phyloP scores from a whole-genome alignment of 2,888 invertebrate genomes.

The Tenthredo livida region DNA sequence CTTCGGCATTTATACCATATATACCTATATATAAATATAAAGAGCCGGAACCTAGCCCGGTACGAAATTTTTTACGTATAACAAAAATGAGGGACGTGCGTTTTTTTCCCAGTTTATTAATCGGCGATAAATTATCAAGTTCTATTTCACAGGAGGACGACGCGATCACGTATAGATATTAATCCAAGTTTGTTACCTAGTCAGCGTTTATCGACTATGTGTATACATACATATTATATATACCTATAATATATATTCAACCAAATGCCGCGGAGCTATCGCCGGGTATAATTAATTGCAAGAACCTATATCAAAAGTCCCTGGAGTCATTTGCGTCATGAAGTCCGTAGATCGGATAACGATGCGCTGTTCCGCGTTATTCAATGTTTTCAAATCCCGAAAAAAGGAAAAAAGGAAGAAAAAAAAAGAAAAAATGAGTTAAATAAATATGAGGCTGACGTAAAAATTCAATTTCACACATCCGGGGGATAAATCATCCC shows the following conservation, averaged over 20 bases:
- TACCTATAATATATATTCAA: no score
- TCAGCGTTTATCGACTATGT: conserved; percentile 25
- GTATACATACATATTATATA: no score
- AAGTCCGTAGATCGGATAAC: conserved; percentile 11
- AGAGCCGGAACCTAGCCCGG: background rate
- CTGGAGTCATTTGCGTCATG: background rate
- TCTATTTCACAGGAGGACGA: background rate
- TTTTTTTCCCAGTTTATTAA: background rate
- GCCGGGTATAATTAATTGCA: conserved; percentile 22
- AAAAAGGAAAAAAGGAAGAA: background rate
- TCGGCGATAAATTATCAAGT: background rate
- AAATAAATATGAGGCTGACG: background rate
- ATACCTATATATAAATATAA: no score
- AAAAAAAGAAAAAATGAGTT: background rate
- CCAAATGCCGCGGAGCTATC: background rate
- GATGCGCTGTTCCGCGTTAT: background rate
- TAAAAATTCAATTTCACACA: background rate
- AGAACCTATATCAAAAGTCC: conserved; percentile 28
- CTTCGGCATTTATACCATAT: background rate
- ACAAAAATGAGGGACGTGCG: background rate
- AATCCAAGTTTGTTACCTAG: conserved; percentile 3
- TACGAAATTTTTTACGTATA: background rate
- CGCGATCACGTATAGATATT: background rate
- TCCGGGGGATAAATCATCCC: background rate
- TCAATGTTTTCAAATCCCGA: background rate